phyloP scores from a whole-genome alignment of 2,888 invertebrate genomes.

The Hedychridium roseum region DNA sequence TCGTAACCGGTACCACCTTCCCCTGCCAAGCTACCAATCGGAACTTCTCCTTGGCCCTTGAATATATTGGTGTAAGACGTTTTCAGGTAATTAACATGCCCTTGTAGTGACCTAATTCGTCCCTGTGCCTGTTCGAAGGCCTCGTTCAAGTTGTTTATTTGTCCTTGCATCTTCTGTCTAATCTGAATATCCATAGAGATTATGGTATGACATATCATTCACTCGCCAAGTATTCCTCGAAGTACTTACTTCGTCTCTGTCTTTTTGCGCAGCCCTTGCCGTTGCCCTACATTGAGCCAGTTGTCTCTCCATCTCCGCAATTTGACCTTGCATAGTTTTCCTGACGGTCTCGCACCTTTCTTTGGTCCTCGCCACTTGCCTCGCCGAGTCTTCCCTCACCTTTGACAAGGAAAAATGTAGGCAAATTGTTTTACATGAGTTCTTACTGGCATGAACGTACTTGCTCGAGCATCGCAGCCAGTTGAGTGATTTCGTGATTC shows the following conservation, averaged over 20 bases:
- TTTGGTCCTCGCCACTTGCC: constrained; percentile 72
- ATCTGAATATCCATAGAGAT: constrained; percentile 66
- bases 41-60: constrained; percentile 42
- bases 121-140: constrained; percentile 75
- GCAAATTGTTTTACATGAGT: constrained; percentile 1
- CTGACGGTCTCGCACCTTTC: constrained; percentile 73
- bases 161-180: constrained; percentile 74
- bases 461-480: constrained; percentile 72
- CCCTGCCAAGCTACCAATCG: constrained; percentile 31
- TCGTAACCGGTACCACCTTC: constrained; percentile 49
- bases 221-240: constrained; percentile 3
- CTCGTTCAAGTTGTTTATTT: constrained; percentile 73
- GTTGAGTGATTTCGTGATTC: constrained; percentile 73
- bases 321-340: constrained; percentile 71
- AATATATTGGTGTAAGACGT: constrained; percentile 59
- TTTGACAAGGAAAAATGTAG: constrained; percentile 47
- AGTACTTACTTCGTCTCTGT: constrained; percentile 69
- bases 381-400: constrained; percentile 73
- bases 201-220: no score
- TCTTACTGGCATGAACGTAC: no score
- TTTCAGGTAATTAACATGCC: constrained; percentile 72
- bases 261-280: constrained; percentile 72
- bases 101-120: constrained; percentile 71
- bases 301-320: constrained; percentile 74
- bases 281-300: constrained; percentile 72